These are phyloP conservation scores for Sebastes nivosus DNA, from an alignment of 2,797 vertebrate species.

Conservation along the genomic window DNA sequence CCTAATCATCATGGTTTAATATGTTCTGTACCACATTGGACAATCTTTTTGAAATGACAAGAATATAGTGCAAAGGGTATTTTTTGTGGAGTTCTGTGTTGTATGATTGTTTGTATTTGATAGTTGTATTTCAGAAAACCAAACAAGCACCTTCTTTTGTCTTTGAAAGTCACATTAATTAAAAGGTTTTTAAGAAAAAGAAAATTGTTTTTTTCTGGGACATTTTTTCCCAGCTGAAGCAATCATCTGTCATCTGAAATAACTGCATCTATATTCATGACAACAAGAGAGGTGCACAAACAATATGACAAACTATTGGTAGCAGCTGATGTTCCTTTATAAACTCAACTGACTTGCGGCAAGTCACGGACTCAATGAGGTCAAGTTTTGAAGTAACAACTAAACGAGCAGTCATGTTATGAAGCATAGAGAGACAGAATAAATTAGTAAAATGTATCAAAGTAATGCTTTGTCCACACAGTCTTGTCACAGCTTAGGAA, in stretches of 20 bases:
- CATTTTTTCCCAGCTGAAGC: neutral
- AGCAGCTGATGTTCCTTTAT: rapidly evolving
- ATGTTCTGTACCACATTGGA: constrained; percentile 10
- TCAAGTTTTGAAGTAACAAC: no score
- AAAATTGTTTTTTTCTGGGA: neutral
- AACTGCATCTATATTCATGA: neutral
- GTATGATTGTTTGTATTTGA: constrained; percentile 56
- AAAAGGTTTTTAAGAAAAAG: constrained; percentile 66
- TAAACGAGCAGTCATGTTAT: no score
- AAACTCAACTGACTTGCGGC: no score
- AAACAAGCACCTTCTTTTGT: constrained; percentile 70
- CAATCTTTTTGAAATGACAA: constrained; percentile 11
- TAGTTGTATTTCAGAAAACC: constrained; percentile 46
- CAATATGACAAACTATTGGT: no score
- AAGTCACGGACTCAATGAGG: no score
- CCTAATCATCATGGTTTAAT: constrained; percentile 42
- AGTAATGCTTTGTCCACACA: no score
- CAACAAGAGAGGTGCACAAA: neutral
- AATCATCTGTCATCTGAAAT: neutral
- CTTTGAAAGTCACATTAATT: constrained; percentile 54
- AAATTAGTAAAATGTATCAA: rapidly evolving
- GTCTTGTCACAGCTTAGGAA: no score
- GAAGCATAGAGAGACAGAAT: no score
- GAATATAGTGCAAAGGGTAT: constrained; percentile 45
- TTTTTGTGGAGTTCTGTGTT: constrained; percentile 49